Evolutionary conservation across 23 tunicate species (phyloP).

Genomic region (Trididemnum nubilum): DNA sequence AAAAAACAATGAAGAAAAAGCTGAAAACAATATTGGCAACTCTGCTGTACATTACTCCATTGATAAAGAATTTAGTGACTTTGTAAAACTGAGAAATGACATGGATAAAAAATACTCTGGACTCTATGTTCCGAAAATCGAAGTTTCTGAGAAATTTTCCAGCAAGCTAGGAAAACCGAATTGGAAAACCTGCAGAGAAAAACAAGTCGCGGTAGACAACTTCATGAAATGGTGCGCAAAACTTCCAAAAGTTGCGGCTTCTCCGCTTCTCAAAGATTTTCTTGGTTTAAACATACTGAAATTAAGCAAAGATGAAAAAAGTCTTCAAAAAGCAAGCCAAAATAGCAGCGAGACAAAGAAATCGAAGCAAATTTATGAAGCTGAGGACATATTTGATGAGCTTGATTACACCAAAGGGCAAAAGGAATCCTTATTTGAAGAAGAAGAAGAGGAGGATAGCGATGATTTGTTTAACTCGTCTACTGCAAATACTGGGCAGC

Average conservation of each 20-base stretch:
- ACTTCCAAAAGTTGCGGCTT: constrained; percentile 43
- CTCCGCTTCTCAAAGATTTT: constrained; percentile 47
- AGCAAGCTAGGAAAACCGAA: neutral
- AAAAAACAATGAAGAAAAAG: neutral
- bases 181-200: constrained; percentile 29
- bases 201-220: constrained; percentile 35
- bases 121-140: constrained; percentile 51
- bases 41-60: constrained; percentile 51
- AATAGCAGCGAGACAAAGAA: neutral
- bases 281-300: constrained; percentile 31
- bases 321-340: neutral
- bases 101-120: constrained; percentile 62
- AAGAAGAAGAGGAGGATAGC: neutral
- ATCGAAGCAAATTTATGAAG: neutral
- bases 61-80: constrained; percentile 43
- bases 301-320: neutral
- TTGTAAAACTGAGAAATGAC: constrained; percentile 39
- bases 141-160: neutral
- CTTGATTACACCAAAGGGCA: constrained; percentile 1
- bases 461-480: no score
- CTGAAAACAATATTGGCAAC: neutral
- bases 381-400: constrained; percentile 19
- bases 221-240: constrained; percentile 67
- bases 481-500: no score
- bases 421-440: neutral